Evolutionary conservation across 2,113 vertebrate genomes (phyloP).

Genomic region (Recurvirostra avosetta): DNA sequence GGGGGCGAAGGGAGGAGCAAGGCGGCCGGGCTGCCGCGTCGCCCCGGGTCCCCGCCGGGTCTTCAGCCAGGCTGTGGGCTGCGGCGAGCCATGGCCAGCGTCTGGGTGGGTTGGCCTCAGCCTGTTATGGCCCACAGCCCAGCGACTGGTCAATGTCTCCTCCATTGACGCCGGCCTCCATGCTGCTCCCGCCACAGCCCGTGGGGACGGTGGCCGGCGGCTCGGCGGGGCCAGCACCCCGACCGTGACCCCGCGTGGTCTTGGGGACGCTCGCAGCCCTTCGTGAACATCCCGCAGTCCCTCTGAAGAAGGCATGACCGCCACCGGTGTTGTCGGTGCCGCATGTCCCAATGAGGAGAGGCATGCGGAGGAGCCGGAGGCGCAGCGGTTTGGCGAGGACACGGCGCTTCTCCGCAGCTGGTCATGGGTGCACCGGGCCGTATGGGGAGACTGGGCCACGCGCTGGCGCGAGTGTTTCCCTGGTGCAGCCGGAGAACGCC

Average conservation of each 20-base stretch:
- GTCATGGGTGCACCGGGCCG: accelerated
- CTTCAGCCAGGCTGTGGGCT: background rate
- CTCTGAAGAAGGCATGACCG: background rate
- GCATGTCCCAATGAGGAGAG: accelerated
- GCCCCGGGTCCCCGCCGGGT: background rate
- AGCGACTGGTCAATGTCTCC: background rate
- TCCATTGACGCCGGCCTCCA: background rate
- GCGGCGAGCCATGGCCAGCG: background rate
- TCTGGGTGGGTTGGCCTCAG: background rate
- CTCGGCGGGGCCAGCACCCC: background rate
- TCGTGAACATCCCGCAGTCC: background rate
- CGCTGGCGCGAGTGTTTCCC: too few species aligned
- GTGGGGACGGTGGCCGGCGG: background rate
- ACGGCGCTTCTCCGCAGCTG: accelerated
- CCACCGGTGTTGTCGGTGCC: accelerated
- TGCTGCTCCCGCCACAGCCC: background rate
- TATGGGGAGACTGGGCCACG: accelerated
- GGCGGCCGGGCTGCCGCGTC: background rate
- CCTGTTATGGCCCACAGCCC: background rate
- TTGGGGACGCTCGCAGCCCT: background rate
- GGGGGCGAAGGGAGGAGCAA: too few species aligned
- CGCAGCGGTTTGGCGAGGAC: accelerated
- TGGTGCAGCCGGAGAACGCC: too few species aligned
- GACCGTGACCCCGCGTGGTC: accelerated
- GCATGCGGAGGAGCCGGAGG: accelerated